Evolutionary conservation across 2,888 invertebrate species (phyloP), one percentile per base, ranked within the genome.

Genomic region (Ditylenchus weischeri): DNA sequence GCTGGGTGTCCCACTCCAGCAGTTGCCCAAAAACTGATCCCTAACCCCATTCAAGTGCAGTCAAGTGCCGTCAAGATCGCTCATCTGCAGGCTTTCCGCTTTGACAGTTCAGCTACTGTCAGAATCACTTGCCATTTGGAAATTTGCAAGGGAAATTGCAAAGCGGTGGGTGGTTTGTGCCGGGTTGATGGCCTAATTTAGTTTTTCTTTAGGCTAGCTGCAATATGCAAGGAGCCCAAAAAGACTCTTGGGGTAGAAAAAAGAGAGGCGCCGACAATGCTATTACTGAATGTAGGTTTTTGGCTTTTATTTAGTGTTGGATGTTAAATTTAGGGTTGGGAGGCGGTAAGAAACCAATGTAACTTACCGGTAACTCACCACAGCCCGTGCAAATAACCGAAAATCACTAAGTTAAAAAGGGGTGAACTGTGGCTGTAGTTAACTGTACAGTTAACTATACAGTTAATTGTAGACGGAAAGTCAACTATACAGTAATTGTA

Each of bases 1-100:
- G 77, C 72, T 38, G 82, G 79, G 75, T 82, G 82, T 64, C 82
- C 82, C 36, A 82, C 82, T 10, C 81, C 82, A 10, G 82, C 82
- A 36, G 82, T 82, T 47, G 75, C 82, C 48, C 77, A 78, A 65
- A 82, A 82, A 69, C 69, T 82, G 38, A 82, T 83, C 48, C 79
- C 80, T n/a, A 79, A 75, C 50, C 77, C 80, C 15, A 72, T 82
- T 64, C 75, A 75, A 57, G 64, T 76, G 48, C 64, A 75, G 51
- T 65, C 65, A 36, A 66, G 66, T 43, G 75, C 75, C 38, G 75
- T 75, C n/a, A 77, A 77, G 69, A 67, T 78, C 49, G 72, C 71
- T 4, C 71, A 77, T 50, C 51, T 79, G 47, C 74, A 78, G 70
- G 83, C 83, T 1, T 83, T 83, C 78, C 79, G 83, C 57, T 83